Evolutionary conservation across 2,888 invertebrate species (phyloP).

Genomic region (Macrophya alboannulata): DNA sequence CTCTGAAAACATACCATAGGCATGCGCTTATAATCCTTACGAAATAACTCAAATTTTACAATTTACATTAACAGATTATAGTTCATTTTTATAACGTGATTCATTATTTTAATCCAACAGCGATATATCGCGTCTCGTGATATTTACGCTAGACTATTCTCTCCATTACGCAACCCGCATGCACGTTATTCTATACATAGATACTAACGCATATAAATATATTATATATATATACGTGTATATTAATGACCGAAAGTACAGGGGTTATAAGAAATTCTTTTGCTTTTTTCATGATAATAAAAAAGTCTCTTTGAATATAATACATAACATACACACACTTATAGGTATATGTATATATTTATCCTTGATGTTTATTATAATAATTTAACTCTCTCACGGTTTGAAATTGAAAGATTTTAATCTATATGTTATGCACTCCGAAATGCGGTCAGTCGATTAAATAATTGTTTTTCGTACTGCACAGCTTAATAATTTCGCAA

Average conservation of each 20-base stretch:
- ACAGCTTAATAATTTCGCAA: background rate
- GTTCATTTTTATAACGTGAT: background rate
- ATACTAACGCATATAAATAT: constrained; percentile 5
- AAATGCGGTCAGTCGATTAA: background rate
- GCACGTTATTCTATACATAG: constrained; percentile 22
- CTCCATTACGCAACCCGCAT: background rate
- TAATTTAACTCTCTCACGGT: background rate
- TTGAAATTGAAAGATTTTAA: background rate
- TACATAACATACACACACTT: background rate
- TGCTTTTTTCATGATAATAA: background rate
- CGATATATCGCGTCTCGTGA: background rate
- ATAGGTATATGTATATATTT: background rate
- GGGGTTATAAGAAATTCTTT: background rate
- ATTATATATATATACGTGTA: background rate
- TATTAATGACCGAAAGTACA: background rate
- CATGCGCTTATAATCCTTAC: background rate
- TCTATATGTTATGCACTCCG: background rate
- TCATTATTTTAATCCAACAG: background rate
- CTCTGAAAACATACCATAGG: too few relatives aligned
- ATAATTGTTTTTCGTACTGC: background rate
- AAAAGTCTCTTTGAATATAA: background rate
- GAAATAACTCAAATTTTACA: background rate
- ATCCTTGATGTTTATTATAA: background rate
- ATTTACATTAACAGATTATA: background rate
- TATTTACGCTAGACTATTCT: constrained; percentile 4